Conservation (phyloP, 2,113 vertebrate species). For the Pitta sordida region DNA sequence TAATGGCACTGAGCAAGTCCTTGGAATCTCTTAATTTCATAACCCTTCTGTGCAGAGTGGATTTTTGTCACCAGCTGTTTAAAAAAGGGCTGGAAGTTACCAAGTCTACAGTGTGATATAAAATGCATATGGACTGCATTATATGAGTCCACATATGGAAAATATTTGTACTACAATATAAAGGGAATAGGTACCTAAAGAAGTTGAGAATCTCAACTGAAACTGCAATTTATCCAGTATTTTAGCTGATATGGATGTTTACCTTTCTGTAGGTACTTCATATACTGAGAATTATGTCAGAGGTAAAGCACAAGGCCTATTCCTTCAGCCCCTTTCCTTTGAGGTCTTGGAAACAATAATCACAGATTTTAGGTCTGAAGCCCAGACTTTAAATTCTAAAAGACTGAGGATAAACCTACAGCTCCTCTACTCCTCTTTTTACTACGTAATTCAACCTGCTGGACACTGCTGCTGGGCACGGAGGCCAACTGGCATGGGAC, state of each 20-base stretch:
- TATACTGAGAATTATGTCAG: background rate
- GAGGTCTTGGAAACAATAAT: background rate
- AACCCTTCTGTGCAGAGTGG: background rate
- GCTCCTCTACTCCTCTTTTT: background rate
- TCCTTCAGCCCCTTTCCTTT: background rate
- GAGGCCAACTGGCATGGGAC: background rate
- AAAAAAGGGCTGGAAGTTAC: background rate
- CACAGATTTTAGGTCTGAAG: background rate
- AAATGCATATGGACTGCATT: conserved; percentile 9
- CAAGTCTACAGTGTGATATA: background rate
- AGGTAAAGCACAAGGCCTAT: background rate
- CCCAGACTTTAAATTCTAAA: background rate
- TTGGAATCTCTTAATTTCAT: background rate
- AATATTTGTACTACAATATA: background rate
- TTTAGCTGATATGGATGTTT: background rate
- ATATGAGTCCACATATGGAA: conserved; percentile 34
- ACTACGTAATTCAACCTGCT: background rate
- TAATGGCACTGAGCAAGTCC: background rate
- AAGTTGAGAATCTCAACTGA: background rate
- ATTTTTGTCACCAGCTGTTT: conserved; percentile 12
- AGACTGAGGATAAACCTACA: background rate
- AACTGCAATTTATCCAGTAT: background rate
- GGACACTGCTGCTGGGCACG: background rate
- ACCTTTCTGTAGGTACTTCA: background rate
- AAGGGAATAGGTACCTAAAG: background rate